phyloP scores from a whole-genome alignment of 2,797 vertebrate genomes.

The Hippopotamyrus pictus region DNA sequence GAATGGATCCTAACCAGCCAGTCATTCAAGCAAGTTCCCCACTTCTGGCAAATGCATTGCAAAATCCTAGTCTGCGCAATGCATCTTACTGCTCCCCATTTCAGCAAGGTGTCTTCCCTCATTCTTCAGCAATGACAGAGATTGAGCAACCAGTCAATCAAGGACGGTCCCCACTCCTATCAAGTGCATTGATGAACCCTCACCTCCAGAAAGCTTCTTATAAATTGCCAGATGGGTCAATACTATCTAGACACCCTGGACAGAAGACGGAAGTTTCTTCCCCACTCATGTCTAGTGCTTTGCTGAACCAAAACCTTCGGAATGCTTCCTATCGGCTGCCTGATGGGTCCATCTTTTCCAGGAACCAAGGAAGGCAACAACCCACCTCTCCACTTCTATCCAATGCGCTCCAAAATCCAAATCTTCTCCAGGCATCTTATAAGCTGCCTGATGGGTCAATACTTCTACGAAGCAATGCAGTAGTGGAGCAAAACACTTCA shows the following conservation, averaged over 20 bases:
- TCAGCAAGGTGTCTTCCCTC: constrained; percentile 26
- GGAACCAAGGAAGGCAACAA: constrained; percentile 1
- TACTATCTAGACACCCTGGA: constrained; percentile 26
- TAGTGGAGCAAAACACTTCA: constrained; percentile 47
- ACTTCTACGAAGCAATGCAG: constrained; percentile 39
- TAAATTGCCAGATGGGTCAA: constrained; percentile 19
- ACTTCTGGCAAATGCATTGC: constrained; percentile 22
- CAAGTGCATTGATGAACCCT: constrained; percentile 17
- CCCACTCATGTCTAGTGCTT: constrained; percentile 20
- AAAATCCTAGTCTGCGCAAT: constrained; percentile 23
- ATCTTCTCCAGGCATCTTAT: constrained; percentile 57
- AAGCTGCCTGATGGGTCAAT: constrained; percentile 66
- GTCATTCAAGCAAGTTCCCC: constrained; percentile 21
- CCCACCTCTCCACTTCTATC: constrained; percentile 50
- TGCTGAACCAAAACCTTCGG: constrained; percentile 18
- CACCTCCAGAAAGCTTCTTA: constrained; percentile 14
- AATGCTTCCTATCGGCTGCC: constrained; percentile 52
- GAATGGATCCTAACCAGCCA: constrained; percentile 13
- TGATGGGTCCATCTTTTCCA: constrained; percentile 60
- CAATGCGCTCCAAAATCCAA: constrained; percentile 60
- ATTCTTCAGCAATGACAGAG: constrained; percentile 28
- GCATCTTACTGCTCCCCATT: constrained; percentile 31
- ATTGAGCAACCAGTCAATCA: constrained; percentile 18
- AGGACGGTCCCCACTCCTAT: background rate
- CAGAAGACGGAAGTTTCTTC: constrained; percentile 21